Percentiles rank a stretch among this genome's conserved stretches.
phyloP scores from a whole-genome alignment of 1,140 invertebrate species.

The Hyphantria cunea region DNA sequence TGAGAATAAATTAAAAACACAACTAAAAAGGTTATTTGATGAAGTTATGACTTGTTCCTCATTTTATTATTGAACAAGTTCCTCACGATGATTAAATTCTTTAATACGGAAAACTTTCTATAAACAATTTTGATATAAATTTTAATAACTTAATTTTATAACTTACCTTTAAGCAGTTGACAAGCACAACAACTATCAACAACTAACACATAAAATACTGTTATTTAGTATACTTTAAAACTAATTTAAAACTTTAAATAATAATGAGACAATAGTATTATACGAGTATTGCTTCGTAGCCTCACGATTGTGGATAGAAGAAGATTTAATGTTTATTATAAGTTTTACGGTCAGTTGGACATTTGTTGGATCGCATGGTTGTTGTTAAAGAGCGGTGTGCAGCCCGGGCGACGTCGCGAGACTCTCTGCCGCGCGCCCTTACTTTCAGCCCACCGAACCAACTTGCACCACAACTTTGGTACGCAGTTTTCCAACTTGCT shows the following conservation, averaged over 20 bases:
- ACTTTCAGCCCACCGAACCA: slow-evolving; percentile 45
- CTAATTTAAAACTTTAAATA: slow-evolving; percentile 41
- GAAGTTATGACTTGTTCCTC: too few relatives aligned
- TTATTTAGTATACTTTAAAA: slow-evolving; percentile 31
- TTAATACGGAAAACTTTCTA: too few relatives aligned
- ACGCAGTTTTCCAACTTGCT: slow-evolving; percentile 18
- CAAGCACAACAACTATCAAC: slow-evolving; percentile 23
- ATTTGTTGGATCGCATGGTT: slow-evolving; percentile 41
- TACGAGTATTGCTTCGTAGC: slow-evolving; percentile 59
- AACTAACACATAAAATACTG: slow-evolving; percentile 24
- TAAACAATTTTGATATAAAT: too few relatives aligned
- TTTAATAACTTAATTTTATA: not conserved
- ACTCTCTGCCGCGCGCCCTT: slow-evolving; percentile 48
- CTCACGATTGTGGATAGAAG: slow-evolving; percentile 33
- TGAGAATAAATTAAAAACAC: too few relatives aligned
- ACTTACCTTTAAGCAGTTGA: slow-evolving; percentile 30
- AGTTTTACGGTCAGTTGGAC: slow-evolving; percentile 35
- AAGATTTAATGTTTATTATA: slow-evolving; percentile 1
- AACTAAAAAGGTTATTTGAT: too few relatives aligned
- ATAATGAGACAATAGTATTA: slow-evolving; percentile 25
- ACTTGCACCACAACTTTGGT: slow-evolving; percentile 46
- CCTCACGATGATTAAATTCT: too few relatives aligned
- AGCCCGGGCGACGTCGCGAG: slow-evolving; percentile 48
- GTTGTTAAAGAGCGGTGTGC: slow-evolving; percentile 42
- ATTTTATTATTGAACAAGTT: too few relatives aligned